A percentile compares a stretch with the other conserved stretches of the same genome.
phyloP scores from a whole-genome alignment of 2,113 vertebrate species.

The Gymnogyps californianus region DNA sequence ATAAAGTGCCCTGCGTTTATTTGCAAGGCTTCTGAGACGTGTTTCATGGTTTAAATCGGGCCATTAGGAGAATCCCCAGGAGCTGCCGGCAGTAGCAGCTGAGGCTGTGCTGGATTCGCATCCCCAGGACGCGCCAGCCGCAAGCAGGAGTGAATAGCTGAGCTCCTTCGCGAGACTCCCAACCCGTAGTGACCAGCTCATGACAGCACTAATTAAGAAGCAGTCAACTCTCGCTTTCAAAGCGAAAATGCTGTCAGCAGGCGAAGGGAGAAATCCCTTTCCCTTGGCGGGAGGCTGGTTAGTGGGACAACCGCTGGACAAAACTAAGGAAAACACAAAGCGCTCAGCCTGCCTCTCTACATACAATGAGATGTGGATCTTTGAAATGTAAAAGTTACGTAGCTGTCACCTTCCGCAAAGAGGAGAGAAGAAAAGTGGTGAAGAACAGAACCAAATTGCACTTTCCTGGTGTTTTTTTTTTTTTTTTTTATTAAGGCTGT shows the following conservation, averaged over 20 bases:
- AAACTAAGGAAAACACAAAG: constrained; percentile 4
- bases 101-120: neutral
- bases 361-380: neutral
- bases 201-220: constrained; percentile 36
- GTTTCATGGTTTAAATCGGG: neutral
- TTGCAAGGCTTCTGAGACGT: neutral
- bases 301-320: neutral
- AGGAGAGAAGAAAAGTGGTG: neutral
- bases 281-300: constrained; percentile 21
- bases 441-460: neutral
- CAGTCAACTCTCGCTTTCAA: constrained; percentile 35
- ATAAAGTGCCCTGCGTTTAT: neutral
- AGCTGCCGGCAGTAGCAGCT: neutral
- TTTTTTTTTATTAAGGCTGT: neutral
- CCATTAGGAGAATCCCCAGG: neutral
- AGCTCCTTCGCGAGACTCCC: neutral
- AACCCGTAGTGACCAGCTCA: neutral
- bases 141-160: neutral
- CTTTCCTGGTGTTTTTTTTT: neutral
- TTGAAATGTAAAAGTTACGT: constrained; percentile 1
- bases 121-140: neutral
- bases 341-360: neutral
- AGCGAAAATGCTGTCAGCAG: constrained; percentile 19
- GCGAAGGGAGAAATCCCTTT: constrained; percentile 36
- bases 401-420: neutral